A percentile compares a stretch with the other conserved stretches of the same genome.
These are phyloP conservation scores for Hypotaenidia okinawae DNA, from an alignment of 2,797 vertebrate species.

Conservation along the genomic window DNA sequence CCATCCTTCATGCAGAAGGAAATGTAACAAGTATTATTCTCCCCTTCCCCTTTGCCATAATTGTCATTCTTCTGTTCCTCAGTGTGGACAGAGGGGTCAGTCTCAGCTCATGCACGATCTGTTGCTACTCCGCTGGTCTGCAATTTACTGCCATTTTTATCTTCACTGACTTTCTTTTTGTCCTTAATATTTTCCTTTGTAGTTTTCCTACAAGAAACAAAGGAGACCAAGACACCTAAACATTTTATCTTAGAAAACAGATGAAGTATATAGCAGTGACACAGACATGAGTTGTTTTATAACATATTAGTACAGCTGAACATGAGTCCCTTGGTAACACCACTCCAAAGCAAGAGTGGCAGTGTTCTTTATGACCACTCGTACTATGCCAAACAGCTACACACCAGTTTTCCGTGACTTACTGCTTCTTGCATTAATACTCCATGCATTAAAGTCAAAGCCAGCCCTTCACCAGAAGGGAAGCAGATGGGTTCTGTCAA, in stretches of 20 bases:
- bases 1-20: not conserved
- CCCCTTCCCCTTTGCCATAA: not conserved
- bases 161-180: slow-evolving; percentile 31
- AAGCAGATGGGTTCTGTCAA: not conserved
- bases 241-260: not conserved
- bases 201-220: slow-evolving; percentile 44
- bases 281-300: not conserved
- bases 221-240: not conserved
- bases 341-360: rapidly evolving
- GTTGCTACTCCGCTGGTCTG: not conserved
- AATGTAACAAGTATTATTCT: not conserved
- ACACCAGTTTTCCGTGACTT: not conserved
- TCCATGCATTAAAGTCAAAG: not conserved
- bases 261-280: not conserved
- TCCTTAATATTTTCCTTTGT: slow-evolving; percentile 11
- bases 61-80: not conserved
- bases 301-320: not conserved
- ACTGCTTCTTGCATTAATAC: not conserved
- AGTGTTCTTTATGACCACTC: not conserved
- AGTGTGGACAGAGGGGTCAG: not conserved
- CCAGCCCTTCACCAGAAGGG: not conserved
- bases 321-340: not conserved
- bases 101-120: not conserved
- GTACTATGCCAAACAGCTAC: not conserved
- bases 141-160: not conserved